phyloP scores from a whole-genome alignment of 2,888 invertebrate genomes.

The Strigamia crassipes region DNA sequence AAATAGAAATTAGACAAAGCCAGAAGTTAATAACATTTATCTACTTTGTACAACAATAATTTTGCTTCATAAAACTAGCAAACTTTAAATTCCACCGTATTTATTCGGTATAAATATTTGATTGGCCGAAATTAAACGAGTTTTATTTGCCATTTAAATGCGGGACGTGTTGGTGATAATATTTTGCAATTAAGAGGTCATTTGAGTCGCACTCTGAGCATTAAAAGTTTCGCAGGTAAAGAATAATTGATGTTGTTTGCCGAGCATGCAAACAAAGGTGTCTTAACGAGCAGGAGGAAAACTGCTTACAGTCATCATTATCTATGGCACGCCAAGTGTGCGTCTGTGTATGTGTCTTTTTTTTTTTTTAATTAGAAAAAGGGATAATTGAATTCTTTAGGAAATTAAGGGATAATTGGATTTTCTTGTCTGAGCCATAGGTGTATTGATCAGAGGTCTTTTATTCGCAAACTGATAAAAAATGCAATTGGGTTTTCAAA shows the following conservation, averaged over 20 bases:
- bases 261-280: not conserved
- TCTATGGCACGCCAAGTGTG: not conserved
- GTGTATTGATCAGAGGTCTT: not conserved
- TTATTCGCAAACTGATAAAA: not conserved
- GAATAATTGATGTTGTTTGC: not conserved
- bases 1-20: no score
- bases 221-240: not conserved
- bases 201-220: not conserved
- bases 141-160: no score
- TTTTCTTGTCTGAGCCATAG: not conserved
- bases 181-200: not conserved
- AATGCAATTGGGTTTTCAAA: not conserved
- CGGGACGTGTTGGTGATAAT: no score
- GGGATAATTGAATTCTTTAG: slow-evolving; percentile 5
- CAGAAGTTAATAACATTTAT: no score
- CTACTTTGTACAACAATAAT: no score
- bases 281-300: not conserved
- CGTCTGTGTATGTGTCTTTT: no score
- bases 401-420: not conserved
- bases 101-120: no score
- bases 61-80: no score
- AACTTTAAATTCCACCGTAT: no score
- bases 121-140: no score
- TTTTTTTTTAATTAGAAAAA: not conserved
- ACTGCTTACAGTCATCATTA: not conserved